A percentile compares a stretch with the other conserved stretches of the same genome.
Conservation (phyloP, 1,140 invertebrate species). For the Semibalanus balanoides region DNA sequence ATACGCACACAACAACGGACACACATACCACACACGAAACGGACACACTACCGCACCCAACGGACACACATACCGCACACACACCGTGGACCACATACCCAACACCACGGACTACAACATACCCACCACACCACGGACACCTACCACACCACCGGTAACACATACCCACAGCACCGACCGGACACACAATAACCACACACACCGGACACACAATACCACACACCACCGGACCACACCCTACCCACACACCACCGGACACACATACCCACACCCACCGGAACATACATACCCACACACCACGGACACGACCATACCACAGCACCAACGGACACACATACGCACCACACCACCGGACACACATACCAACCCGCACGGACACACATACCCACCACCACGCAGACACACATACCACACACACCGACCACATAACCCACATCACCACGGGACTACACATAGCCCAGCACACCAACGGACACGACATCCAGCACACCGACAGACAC, state of each 20-base stretch:
- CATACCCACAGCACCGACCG: slow-evolving; percentile 10
- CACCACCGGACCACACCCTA: not conserved
- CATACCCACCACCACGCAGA: too few relatives aligned
- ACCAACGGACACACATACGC: slow-evolving; percentile 10
- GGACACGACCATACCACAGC: too few relatives aligned
- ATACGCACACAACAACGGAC: too few relatives aligned
- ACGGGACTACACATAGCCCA: not conserved
- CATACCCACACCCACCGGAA: not conserved
- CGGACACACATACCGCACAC: too few relatives aligned
- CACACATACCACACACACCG: too few relatives aligned
- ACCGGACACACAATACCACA: too few relatives aligned
- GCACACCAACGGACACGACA: not conserved
- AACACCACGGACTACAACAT: not conserved
- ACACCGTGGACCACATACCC: not conserved
- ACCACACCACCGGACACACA: not conserved
- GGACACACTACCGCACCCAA: too few relatives aligned
- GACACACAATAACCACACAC: slow-evolving; percentile 5
- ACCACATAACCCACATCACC: not conserved
- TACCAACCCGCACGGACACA: too few relatives aligned
- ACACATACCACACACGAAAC: not conserved
- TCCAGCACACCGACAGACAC: slow-evolving; percentile 8
- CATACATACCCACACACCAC: slow-evolving; percentile 8
- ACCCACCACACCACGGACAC: too few relatives aligned
- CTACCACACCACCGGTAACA: not conserved
- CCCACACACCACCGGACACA: not conserved